Base-by-base conservation (phyloP, 2,113 vertebrate genomes). In the Leucosticte australis region DNA sequence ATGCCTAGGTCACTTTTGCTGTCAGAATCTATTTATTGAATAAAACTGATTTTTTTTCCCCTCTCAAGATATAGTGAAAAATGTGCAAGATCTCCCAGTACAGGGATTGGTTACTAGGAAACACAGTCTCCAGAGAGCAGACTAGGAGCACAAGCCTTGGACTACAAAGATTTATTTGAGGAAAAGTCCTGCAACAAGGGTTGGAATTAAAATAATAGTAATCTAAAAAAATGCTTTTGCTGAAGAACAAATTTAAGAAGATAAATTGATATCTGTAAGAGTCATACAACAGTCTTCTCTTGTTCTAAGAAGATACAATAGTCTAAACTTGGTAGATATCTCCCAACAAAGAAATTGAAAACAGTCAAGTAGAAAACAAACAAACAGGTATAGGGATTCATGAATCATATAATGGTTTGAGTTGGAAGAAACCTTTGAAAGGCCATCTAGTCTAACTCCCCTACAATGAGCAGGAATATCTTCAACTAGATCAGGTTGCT, bases 21-120 rank as follows among this genome's bases (percentile, higher is more conserved):
- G 84, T 97, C 95, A 96, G 55, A 93, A 84, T 89, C 57, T 94
- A 92, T 94, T 93, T 95, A 85, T 88, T 93, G 81, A 95, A 94
- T 77, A 95, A 94, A 97, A 69, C 49, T 9, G 31, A 31, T 69
- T 88, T 97, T 88, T 97, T 71, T 87, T 17, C 24, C 79, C 17
- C 71, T 78, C 92, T 93, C 92, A 77, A 90, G 83, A 77, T 57
- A 60, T 33, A 95, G 90, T 91, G 62, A 94, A 96, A 94, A 97
- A 89, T 92, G 46, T 79, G 62, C 55, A 84, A 71, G 41, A 55
- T 21, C 88, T 97, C 86, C 70, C 69, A 88, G 67, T 68, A 73
- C 75, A 62, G 76, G 42, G 55, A 90, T 30, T 79, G 31, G 87
- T 94, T 96, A 92, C 89, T 91, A 97, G 94, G 92, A 93, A 96